Evolutionary conservation across 2,888 invertebrate genomes (phyloP), one percentile per base, ranked within the genome.

Genomic region (Cephus sareptanus): DNA sequence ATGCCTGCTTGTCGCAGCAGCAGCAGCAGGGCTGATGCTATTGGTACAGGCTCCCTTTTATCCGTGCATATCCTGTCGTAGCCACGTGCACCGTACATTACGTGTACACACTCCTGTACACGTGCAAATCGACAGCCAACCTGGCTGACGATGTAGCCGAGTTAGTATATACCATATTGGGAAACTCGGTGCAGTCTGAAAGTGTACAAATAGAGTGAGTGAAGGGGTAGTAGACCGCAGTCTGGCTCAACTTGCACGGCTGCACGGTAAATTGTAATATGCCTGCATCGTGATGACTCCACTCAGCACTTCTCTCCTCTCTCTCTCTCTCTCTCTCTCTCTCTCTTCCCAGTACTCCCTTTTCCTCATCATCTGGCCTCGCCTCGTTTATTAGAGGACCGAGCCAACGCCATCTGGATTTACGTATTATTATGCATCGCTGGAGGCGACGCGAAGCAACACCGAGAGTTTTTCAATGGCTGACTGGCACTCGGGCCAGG

Each of bases 191-290:
- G 76, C 71, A 30, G 73, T 71, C 77, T 76, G 79, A 79, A 81
- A 81, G 81, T 76, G 81, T 81, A 83, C 81, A 81, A 81, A 83
- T 80, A 79, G 79, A 81, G 71, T 78, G 76, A 83, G 83, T 75
- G 83, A 80, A 77, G 81, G 83, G 83, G 80, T 80, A 76, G 79
- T 35, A 75, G 75, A 73, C 74, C 56, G 71, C 73, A 74, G 75
- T 37, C 75, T 34, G 34, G 79, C 75, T 76, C 73, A 73, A 79
- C 79, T 80, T 76, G 70, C 69, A 76, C 56, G 70, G 75, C 74
- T 75, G 75, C 69, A 79, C 81, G 35, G 68, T 71, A 71, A 33
- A 31, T 71, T 71, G 71, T 34, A 34, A 34, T 71, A 71, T 71
- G 71, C 23, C 71, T 71, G 71, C 15, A 34, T 71, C 71, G 71